Evolutionary conservation across 2,797 vertebrate genomes (phyloP).

Genomic region (Amblyopsis hoosieri): DNA sequence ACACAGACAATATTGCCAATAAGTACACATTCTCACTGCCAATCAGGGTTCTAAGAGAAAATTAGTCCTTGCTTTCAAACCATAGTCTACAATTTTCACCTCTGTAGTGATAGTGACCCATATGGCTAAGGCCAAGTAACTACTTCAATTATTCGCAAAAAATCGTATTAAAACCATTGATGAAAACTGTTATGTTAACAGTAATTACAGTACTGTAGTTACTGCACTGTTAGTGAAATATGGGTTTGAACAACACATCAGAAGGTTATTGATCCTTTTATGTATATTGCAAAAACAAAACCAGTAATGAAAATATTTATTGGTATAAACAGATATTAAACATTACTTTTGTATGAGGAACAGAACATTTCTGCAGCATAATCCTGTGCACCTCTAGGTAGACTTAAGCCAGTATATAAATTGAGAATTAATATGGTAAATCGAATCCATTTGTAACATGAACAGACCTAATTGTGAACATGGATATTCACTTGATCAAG

Average conservation of each 20-base stretch:
- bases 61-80: not conserved
- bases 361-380: slow-evolving; percentile 37
- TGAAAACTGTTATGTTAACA: too few species aligned
- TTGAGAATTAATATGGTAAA: slow-evolving; percentile 29
- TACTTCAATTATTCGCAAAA: not conserved
- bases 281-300: slow-evolving; percentile 52
- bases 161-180: too few species aligned
- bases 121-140: not conserved
- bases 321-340: slow-evolving; percentile 77
- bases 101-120: not conserved
- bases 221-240: slow-evolving; percentile 11
- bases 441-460: slow-evolving; percentile 29
- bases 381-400: slow-evolving; percentile 30
- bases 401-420: slow-evolving; percentile 29
- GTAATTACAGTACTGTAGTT: not conserved
- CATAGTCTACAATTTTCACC: not conserved
- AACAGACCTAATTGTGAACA: slow-evolving; percentile 46
- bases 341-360: slow-evolving; percentile 53
- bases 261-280: slow-evolving; percentile 11
- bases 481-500: slow-evolving; percentile 53
- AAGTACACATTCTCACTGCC: slow-evolving; percentile 1
- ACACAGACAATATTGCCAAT: too few species aligned
- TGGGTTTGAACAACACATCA: not conserved
- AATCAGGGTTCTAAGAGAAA: slow-evolving; percentile 5
- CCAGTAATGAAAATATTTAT: slow-evolving; percentile 75